Evolutionary conservation across 1,140 invertebrate species (phyloP), one percentile per base, ranked within the genome.

Genomic region (Protaetia brevitarsis): DNA sequence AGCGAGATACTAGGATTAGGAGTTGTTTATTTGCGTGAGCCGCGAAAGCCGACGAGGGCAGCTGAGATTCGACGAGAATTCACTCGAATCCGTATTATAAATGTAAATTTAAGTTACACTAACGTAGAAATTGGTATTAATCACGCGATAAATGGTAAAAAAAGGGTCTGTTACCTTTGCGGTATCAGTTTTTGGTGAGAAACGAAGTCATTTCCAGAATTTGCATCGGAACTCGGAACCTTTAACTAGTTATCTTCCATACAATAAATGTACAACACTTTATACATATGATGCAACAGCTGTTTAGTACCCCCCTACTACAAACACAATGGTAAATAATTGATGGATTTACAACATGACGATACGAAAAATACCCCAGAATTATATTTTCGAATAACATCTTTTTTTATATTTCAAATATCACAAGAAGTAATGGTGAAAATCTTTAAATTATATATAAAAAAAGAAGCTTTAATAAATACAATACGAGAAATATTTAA

Each of bases 251-350:
- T 28, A 27, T 27, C 28, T 58, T 58, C 28, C 28, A 58, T 58
- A 58, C 56, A 58, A 58, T 45, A 45, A 45, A 45, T 45, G 41
- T 45, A 45, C 41, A 45, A 45, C 41, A 45, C 41, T 21, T 21
- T 45, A 45, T 1, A 30, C 28, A 58, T 21, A 58, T 58, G 56
- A 58, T 58, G 56, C 56, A 58, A 58, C 56, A 58, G 56, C 51
- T 34, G 31, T 34, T 34, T n/a, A 7, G 31, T 34, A 34, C 31
- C 31, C 31, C 31, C 31, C 31, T 34, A 34, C 31, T n/a, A n/a
- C n/a, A n/a, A n/a, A n/a, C n/a, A n/a, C n/a, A n/a, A n/a, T n/a
- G n/a, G n/a, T n/a, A n/a, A n/a, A n/a, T n/a, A n/a, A n/a, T n/a
- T n/a, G n/a, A n/a, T n/a, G n/a, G n/a, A n/a, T n/a, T n/a, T n/a